Conservation (phyloP, 2,113 vertebrate species). For the Ascaphus truei region DNA sequence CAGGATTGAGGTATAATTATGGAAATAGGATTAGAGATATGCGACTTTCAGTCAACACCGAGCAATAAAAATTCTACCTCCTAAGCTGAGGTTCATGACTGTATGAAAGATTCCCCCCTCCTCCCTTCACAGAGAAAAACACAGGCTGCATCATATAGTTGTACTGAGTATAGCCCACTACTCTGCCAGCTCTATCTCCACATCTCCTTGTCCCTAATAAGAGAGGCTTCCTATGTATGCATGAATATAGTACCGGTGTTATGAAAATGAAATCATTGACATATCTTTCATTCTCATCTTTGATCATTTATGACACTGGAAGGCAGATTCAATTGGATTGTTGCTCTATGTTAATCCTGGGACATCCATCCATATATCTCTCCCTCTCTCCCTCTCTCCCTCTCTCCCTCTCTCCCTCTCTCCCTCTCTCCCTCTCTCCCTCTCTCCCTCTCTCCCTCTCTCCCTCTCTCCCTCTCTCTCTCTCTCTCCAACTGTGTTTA, state of each 20-base stretch:
- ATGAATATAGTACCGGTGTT: too few relatives aligned
- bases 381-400: neutral
- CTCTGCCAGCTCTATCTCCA: neutral
- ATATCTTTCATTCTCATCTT: too few relatives aligned
- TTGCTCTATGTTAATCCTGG: too few relatives aligned
- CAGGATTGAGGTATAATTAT: conserved; percentile 32
- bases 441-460: neutral
- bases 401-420: neutral
- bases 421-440: neutral
- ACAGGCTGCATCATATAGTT: neutral
- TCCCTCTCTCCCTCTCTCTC: neutral
- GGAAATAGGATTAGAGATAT: conserved; percentile 34
- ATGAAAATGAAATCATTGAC: too few relatives aligned
- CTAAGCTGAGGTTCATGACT: conserved; percentile 20
- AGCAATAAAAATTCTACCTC: conserved; percentile 27
- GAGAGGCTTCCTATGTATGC: too few relatives aligned
- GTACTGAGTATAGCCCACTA: neutral
- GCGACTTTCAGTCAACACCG: conserved; percentile 18
- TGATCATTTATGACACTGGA: too few relatives aligned
- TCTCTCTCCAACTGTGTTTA: too few relatives aligned
- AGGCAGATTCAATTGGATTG: too few relatives aligned
- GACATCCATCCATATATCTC: neutral
- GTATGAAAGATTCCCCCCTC: neutral
- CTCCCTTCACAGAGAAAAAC: too few relatives aligned
- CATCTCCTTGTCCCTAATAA: neutral